phyloP scores from a whole-genome alignment of 2,113 vertebrate species.

The Lagopus muta region DNA sequence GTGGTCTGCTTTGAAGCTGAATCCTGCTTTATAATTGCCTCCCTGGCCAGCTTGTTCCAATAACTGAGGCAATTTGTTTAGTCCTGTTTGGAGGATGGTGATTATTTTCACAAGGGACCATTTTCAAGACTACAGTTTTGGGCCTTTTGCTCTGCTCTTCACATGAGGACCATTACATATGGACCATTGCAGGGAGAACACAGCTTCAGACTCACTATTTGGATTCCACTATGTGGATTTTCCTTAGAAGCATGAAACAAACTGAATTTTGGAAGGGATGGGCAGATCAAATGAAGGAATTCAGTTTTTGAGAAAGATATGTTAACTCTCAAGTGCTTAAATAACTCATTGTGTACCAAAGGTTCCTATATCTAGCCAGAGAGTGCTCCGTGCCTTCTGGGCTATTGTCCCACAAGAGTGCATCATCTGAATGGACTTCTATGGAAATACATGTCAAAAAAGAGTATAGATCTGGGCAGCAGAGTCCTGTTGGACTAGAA shows the following conservation, averaged over 20 bases:
- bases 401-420: neutral
- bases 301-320: neutral
- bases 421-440: neutral
- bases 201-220: neutral
- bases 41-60: too few species aligned
- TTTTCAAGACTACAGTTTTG: neutral
- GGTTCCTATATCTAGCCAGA: neutral
- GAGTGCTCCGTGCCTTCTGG: neutral
- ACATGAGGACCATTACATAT: neutral
- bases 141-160: neutral
- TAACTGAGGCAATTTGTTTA: neutral
- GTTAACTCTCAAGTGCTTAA: neutral
- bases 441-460: rapidly evolving
- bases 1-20: neutral
- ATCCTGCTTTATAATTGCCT: neutral
- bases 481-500: neutral
- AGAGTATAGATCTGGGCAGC: neutral
- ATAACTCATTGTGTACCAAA: neutral
- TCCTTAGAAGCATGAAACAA: neutral
- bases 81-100: neutral
- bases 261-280: neutral
- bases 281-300: neutral
- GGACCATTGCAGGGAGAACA: neutral
- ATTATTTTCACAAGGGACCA: neutral
- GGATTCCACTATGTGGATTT: neutral